Evolutionary conservation across 2,888 invertebrate species (phyloP).

Genomic region (Axea sp.): DNA sequence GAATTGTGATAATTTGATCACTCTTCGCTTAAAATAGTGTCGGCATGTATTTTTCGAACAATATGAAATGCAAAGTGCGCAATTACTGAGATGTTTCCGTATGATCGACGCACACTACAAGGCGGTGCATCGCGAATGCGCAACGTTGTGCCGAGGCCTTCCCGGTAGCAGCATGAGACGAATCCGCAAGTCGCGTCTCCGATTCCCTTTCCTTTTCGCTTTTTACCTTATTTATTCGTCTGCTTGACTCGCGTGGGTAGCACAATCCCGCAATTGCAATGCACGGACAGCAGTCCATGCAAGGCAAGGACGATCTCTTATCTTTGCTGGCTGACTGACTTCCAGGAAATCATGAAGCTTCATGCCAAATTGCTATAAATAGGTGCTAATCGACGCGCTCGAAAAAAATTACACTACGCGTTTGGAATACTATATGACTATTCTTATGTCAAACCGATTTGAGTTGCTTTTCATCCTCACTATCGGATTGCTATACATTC

Average conservation of each 20-base stretch:
- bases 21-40: conserved; percentile 3
- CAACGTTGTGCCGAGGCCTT: conserved; percentile 69
- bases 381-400: conserved; percentile 74
- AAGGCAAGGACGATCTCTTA: conserved; percentile 77
- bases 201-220: conserved; percentile 52
- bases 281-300: conserved; percentile 64
- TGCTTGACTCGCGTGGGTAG: conserved; percentile 54
- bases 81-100: conserved; percentile 72
- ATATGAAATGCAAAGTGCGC: conserved; percentile 71
- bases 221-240: conserved; percentile 59
- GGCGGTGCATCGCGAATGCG: conserved; percentile 74
- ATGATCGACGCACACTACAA: conserved; percentile 75
- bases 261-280: conserved; percentile 67
- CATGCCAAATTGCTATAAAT: conserved; percentile 77
- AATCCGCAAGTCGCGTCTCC: conserved; percentile 72
- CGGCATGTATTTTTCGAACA: conserved; percentile 31
- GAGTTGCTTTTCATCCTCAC: conserved; percentile 13
- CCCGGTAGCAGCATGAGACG: conserved; percentile 78
- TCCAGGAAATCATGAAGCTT: conserved; percentile 70
- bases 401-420: conserved; percentile 64
- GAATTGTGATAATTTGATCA: conserved; percentile 33
- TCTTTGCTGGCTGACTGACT: conserved; percentile 66
- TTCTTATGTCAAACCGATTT: conserved; percentile 21
- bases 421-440: conserved; percentile 40
- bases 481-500: too few relatives aligned